phyloP scores from a whole-genome alignment of 2,797 vertebrate species.

The Neopelma chrysocephalum region DNA sequence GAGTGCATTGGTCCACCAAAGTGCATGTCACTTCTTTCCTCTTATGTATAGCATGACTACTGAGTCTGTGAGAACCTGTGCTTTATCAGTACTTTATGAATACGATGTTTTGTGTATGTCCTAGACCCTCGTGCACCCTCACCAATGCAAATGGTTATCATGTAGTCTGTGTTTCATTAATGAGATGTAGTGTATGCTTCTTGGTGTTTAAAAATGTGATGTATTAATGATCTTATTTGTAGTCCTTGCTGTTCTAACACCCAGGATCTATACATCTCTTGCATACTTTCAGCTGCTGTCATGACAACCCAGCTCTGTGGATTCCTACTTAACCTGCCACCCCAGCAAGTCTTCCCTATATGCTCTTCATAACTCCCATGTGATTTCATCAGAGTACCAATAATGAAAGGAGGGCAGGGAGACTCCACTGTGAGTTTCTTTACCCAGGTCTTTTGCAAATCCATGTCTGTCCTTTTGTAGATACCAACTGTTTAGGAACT shows the following conservation, averaged over 20 bases:
- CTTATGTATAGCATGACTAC: not conserved
- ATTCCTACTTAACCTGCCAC: conserved; percentile 65
- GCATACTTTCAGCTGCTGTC: conserved; percentile 65
- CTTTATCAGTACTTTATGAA: not conserved
- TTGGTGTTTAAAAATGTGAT: conserved; percentile 10
- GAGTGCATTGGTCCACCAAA: not conserved
- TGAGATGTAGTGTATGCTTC: not conserved
- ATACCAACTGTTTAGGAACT: not conserved
- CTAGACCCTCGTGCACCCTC: not conserved
- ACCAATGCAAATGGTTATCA: not conserved
- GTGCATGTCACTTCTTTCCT: not conserved
- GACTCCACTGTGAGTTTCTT: conserved; percentile 62
- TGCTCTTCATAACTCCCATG: conserved; percentile 50
- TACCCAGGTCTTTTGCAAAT: conserved; percentile 45
- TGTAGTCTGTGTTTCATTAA: not conserved
- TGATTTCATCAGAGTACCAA: conserved; percentile 44
- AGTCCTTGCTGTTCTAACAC: conserved; percentile 31
- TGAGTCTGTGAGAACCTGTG: rapidly evolving
- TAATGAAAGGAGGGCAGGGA: conserved; percentile 64
- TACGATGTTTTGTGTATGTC: not conserved
- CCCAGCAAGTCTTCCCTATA: conserved; percentile 53
- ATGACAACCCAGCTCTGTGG: conserved; percentile 67
- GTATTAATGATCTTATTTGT: conserved; percentile 38
- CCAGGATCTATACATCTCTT: conserved; percentile 57
- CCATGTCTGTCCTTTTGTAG: conserved; percentile 17